Percentiles rank a stretch among this genome's conserved stretches.
Evolutionary conservation across 2,113 vertebrate genomes (phyloP).

Genomic region (Phalacrocorax aristotelis): DNA sequence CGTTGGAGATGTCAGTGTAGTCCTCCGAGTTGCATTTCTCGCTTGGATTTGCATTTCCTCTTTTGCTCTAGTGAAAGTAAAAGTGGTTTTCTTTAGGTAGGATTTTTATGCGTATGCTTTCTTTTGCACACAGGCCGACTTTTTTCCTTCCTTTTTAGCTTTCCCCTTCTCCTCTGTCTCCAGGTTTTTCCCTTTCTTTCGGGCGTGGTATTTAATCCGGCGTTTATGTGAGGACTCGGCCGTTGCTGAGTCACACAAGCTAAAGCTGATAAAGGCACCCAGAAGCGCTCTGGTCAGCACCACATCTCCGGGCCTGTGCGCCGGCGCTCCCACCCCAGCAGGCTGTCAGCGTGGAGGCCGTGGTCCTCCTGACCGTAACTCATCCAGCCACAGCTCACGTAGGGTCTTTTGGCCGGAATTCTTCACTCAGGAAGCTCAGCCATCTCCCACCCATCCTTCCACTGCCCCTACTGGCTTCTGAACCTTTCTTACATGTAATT

Average conservation of each 20-base stretch:
- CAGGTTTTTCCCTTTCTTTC: background rate
- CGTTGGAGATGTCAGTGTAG: rapidly evolving
- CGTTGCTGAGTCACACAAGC: rapidly evolving
- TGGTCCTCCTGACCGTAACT: background rate
- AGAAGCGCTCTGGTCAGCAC: background rate
- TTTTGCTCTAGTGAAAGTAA: background rate
- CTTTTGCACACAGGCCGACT: background rate
- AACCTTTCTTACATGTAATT: background rate
- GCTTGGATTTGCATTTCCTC: background rate
- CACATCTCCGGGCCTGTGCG: background rate
- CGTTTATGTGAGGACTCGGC: rapidly evolving
- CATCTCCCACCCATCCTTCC: background rate
- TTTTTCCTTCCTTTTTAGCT: background rate
- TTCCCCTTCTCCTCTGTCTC: background rate
- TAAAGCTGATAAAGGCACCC: background rate
- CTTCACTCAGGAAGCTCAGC: background rate
- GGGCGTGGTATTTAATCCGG: background rate
- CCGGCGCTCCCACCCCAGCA: background rate
- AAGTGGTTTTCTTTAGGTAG: background rate
- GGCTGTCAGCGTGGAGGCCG: background rate
- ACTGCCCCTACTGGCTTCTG: background rate
- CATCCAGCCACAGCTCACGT: background rate
- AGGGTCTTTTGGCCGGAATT: background rate
- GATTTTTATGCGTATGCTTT: background rate
- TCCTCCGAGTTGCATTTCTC: background rate